phyloP scores from a whole-genome alignment of 1,140 invertebrate species.

The Himalopsyche phryganea region DNA sequence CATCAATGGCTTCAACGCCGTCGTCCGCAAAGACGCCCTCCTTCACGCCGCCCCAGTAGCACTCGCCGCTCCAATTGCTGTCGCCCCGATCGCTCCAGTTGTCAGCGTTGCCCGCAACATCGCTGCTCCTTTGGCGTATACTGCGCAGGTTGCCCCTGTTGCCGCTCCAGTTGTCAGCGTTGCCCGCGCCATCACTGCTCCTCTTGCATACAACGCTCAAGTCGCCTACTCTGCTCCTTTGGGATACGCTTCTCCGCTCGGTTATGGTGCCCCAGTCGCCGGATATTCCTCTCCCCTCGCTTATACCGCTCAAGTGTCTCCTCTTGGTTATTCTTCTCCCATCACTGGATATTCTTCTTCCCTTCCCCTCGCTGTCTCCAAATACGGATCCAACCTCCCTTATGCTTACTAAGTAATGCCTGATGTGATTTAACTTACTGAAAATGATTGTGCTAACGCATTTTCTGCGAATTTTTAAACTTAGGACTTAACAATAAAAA shows the following conservation, averaged over 20 bases:
- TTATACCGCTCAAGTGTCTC: constrained; percentile 27
- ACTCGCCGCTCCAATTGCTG: too few relatives aligned
- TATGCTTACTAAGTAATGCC: too few relatives aligned
- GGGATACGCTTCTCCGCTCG: neutral
- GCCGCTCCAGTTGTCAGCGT: neutral
- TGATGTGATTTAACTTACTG: too few relatives aligned
- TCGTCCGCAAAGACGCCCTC: constrained; percentile 32
- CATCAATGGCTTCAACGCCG: constrained; percentile 51
- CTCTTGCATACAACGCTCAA: constrained; percentile 40
- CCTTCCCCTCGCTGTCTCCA: too few relatives aligned
- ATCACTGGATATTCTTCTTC: too few relatives aligned
- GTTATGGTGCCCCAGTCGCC: constrained; percentile 16
- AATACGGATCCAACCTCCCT: too few relatives aligned
- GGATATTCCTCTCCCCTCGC: constrained; percentile 29
- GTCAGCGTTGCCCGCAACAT: too few relatives aligned
- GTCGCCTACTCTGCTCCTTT: constrained; percentile 1
- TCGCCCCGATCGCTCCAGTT: too few relatives aligned
- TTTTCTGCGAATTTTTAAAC: too few relatives aligned
- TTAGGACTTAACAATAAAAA: too few relatives aligned
- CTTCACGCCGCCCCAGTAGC: constrained; percentile 13
- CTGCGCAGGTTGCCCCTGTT: neutral
- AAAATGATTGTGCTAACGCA: too few relatives aligned
- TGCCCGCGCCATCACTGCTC: constrained; percentile 54
- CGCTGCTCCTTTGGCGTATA: too few relatives aligned
- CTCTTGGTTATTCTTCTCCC: constrained; percentile 35